Evolutionary conservation across 2,797 vertebrate species (phyloP), one percentile per base, ranked within the genome.

Genomic region (Danio kyathit): DNA sequence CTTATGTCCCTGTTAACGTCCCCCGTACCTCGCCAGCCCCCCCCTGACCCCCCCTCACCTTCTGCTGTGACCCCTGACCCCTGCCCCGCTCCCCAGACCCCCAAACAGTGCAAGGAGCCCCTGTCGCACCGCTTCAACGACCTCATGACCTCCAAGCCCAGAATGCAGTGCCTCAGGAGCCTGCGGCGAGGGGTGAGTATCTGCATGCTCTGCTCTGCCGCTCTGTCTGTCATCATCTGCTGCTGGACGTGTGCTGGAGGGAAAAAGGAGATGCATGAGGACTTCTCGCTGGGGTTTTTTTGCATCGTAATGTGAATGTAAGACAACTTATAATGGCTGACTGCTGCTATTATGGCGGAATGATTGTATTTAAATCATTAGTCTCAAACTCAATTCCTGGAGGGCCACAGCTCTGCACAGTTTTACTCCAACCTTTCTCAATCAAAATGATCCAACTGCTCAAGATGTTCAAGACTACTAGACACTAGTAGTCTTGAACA

Each of bases 1-100:
- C 96, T 99, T 96, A 95, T 99, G 97, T 98, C 97, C 97, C 96
- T 99, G 95, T 97, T 99, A 98, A 97, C 97, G 85, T 97, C 96
- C 95, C 96, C 97, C 90, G 95, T 92, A 94, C 97, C 97, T 89
- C 96, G 92, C 95, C 97, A 96, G 95, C 96, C 97, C 92, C 97
- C 97, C 90, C 97, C 92, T 84, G 91, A 76, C 93, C 96, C 94
- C 92, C 96, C 97, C 93, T 96, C 97, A 96, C 96, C 97, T 95
- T 97, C 96, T 98, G 95, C 97, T 97, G 96, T 97, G 96, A 97
- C 97, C 95, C 97, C 97, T 94, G 97, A 97, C 96, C 95, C 85
- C 64, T 97, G 97, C 96, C 95, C 85, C 80, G 38, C 80, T 79
- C 85, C 98, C 94, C 97, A 97, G 95, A 99, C 97, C 97, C 98